Evolutionary conservation across 1,140 invertebrate genomes (phyloP).

Genomic region (Drosophila trapezifrons): DNA sequence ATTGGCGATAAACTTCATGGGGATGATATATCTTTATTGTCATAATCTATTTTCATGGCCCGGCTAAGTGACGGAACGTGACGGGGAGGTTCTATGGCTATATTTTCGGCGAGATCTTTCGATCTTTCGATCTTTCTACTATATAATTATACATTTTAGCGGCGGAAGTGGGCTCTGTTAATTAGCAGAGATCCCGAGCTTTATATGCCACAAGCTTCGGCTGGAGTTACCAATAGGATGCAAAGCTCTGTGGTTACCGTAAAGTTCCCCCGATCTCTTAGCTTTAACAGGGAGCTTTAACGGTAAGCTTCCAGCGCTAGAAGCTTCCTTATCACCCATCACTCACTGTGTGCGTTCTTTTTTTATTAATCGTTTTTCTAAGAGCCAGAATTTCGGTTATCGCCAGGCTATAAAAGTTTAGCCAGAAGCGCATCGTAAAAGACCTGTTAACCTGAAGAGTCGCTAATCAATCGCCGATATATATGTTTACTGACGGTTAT

Average conservation of each 20-base stretch:
- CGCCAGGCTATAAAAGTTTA: slow-evolving; percentile 11
- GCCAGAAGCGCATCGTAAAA: slow-evolving; percentile 37
- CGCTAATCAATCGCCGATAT: slow-evolving; percentile 47
- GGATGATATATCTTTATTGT: slow-evolving; percentile 15
- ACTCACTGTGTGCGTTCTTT: neutral
- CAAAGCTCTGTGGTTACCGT: neutral
- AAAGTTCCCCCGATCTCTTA: slow-evolving; percentile 1
- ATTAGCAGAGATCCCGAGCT: slow-evolving; percentile 34
- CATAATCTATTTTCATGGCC: slow-evolving; percentile 27
- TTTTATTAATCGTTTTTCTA: too few relatives aligned
- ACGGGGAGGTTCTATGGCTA: slow-evolving; percentile 8
- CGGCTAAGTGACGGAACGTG: slow-evolving; percentile 43
- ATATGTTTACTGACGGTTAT: neutral
- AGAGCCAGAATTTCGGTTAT: neutral
- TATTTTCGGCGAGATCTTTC: slow-evolving; percentile 21
- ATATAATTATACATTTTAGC: slow-evolving; percentile 2
- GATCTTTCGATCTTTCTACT: too few relatives aligned
- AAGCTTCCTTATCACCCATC: slow-evolving; percentile 29
- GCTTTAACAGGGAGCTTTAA: slow-evolving; percentile 11
- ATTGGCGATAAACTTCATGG: slow-evolving; percentile 13
- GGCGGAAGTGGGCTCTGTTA: slow-evolving; percentile 30
- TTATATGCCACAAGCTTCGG: neutral
- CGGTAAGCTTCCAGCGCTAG: neutral
- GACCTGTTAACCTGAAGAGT: slow-evolving; percentile 35
- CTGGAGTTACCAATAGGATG: slow-evolving; percentile 1